These are phyloP conservation scores for Leptarthrus brevirostris DNA, from an alignment of 2,888 invertebrate species.

Conservation along the genomic window DNA sequence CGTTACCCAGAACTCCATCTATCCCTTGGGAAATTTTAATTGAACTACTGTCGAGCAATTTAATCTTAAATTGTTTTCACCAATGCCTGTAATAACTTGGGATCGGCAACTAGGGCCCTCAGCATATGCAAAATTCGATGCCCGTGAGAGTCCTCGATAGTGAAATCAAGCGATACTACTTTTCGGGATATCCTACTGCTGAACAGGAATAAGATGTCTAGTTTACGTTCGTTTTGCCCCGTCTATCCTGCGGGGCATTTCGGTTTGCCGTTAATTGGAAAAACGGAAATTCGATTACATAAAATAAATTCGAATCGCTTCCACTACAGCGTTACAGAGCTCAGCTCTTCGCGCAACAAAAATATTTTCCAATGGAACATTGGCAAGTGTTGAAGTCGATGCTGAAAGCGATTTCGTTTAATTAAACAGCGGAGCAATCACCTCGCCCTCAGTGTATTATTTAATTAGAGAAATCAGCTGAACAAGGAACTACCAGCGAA, in stretches of 20 bases:
- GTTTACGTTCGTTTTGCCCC: background rate
- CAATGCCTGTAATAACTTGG: conserved; percentile 31
- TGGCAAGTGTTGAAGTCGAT: too few relatives aligned
- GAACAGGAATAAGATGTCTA: conserved; percentile 1
- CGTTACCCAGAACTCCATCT: conserved; percentile 4
- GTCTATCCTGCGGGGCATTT: background rate
- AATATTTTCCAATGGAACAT: background rate
- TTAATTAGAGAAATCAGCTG: conserved; percentile 40
- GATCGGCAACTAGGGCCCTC: background rate
- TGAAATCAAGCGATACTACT: background rate
- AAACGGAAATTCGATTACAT: conserved; percentile 40
- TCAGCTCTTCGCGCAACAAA: background rate
- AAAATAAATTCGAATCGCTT: conserved; percentile 33
- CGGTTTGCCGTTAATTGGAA: conserved; percentile 37
- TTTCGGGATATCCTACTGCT: background rate
- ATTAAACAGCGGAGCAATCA: background rate
- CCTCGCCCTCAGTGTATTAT: conserved; percentile 9
- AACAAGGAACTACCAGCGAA: background rate
- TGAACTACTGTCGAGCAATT: conserved; percentile 45
- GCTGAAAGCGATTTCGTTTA: conserved; percentile 11
- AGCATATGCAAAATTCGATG: conserved; percentile 35
- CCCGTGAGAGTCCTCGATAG: background rate
- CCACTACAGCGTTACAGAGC: background rate
- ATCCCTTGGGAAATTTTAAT: conserved; percentile 37
- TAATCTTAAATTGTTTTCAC: conserved; percentile 39